Evolutionary conservation across 2,797 vertebrate genomes (phyloP).

Genomic region (Anableps anableps): DNA sequence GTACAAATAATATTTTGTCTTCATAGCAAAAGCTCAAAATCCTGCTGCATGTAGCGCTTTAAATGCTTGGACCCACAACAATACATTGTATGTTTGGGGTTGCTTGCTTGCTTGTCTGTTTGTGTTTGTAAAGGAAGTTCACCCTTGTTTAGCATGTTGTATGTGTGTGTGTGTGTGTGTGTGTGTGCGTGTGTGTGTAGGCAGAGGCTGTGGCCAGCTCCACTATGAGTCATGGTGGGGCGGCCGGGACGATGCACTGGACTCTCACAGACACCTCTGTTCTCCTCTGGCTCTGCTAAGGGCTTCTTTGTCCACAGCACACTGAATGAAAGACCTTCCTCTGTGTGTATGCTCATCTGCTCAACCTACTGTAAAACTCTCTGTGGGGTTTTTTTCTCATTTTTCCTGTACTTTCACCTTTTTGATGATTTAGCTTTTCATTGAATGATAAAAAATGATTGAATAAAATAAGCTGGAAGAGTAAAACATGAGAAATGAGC

Average conservation of each 20-base stretch:
- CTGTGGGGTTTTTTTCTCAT: slow-evolving; percentile 30
- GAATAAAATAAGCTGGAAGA: slow-evolving; percentile 20
- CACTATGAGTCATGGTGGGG: slow-evolving; percentile 73
- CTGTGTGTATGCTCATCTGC: slow-evolving; percentile 56
- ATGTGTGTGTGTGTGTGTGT: neutral
- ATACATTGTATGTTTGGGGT: slow-evolving; percentile 2
- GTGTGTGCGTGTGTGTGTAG: slow-evolving; percentile 12
- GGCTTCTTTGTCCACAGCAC: slow-evolving; percentile 76
- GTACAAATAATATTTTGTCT: neutral
- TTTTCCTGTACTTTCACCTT: neutral
- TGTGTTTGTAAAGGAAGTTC: slow-evolving; percentile 31
- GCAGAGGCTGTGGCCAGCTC: slow-evolving; percentile 48
- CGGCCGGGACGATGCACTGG: slow-evolving; percentile 64
- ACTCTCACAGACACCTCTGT: slow-evolving; percentile 77
- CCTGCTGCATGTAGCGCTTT: neutral
- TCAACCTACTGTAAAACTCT: slow-evolving; percentile 22
- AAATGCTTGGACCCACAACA: neutral
- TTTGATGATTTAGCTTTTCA: slow-evolving; percentile 10
- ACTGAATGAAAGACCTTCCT: slow-evolving; percentile 62
- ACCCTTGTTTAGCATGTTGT: slow-evolving; percentile 21
- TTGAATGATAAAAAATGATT: slow-evolving; percentile 20
- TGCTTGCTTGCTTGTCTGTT: slow-evolving; percentile 26
- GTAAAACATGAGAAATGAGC: slow-evolving; percentile 35
- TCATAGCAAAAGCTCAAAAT: slow-evolving; percentile 2
- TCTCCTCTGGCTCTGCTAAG: slow-evolving; percentile 68